Percentiles rank a stretch among this genome's conserved stretches.
phyloP scores from a whole-genome alignment of 2,888 invertebrate genomes.

The Hermodice carunculata region DNA sequence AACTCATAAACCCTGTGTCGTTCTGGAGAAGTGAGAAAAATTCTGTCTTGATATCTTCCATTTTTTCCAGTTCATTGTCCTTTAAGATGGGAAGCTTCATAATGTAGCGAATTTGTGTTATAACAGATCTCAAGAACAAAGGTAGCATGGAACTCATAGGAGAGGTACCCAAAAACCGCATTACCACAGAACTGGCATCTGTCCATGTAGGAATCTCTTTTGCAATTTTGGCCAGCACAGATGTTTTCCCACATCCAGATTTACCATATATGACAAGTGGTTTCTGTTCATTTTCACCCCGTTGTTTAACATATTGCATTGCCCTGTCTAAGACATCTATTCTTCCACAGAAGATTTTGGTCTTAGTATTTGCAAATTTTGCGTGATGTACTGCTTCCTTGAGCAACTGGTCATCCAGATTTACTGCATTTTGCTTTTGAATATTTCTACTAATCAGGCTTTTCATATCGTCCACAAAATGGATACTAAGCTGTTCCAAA shows the following conservation, averaged over 20 bases:
- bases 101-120: slow-evolving; percentile 37
- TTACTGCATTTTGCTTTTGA: neutral
- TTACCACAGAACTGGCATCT: slow-evolving; percentile 28
- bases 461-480: slow-evolving; percentile 33
- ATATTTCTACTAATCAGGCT: no score
- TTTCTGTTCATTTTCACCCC: no score
- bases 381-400: slow-evolving; percentile 37
- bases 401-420: neutral
- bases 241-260: slow-evolving; percentile 43
- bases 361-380: slow-evolving; percentile 28
- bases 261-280: slow-evolving; percentile 32
- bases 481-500: slow-evolving; percentile 23
- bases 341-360: slow-evolving; percentile 39
- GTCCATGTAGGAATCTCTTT: slow-evolving; percentile 21
- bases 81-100: slow-evolving; percentile 3
- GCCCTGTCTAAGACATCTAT: slow-evolving; percentile 23
- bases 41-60: slow-evolving; percentile 20
- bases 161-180: slow-evolving; percentile 51
- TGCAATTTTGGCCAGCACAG: slow-evolving; percentile 34
- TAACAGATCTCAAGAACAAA: slow-evolving; percentile 37
- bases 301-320: no score
- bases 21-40: slow-evolving; percentile 16
- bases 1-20: neutral
- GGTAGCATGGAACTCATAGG: slow-evolving; percentile 46
- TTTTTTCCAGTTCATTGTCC: slow-evolving; percentile 13